Evolutionary conservation across 2,888 invertebrate genomes (phyloP), one percentile per base, ranked within the genome.

Genomic region (Drosophila putrida): DNA sequence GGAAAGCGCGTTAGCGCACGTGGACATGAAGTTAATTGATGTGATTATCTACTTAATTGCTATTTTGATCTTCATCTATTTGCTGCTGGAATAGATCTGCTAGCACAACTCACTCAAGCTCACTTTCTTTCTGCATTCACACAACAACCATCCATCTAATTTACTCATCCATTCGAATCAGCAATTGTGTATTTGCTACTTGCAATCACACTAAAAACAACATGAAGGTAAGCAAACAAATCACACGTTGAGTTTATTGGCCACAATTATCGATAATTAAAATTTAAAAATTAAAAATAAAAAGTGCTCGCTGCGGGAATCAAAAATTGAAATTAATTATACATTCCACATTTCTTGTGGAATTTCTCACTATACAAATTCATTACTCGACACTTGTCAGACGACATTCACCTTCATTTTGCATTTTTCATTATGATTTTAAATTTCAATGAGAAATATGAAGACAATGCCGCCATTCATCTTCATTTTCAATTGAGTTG

Each of bases 21-120:
- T 72, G 87, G 91, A 79, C 89, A 91, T 91, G 91, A 91, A 91
- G 91, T 82, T 91, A 81, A 83, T 91, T 86, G 91, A 91, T 78
- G 90, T 91, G 76, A 89, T 91, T 80, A 83, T 90, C 64, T 91
- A 91, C 70, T 73, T 91, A 75, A 90, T 91, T 85, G 90, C 90
- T 63, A 81, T 91, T 80, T 86, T 91, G 81, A 90, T 91, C 62
- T 91, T 91, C 72, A 80, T 91, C 61, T 91, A 91, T 62, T 72
- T 91, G 80, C 75, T 91, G 75, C 69, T 91, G 66, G 90, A 91
- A 54, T 91, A 85, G 27, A 54, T n/a, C 55, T 11, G 33, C 6
- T 27, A 11, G 20, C 44, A 44, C 25, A 44, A 6, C 27, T 28
- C n/a, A 20, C n/a, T 28, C 28, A 20, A 36, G 11, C 20, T 20